Conservation (phyloP, 1,140 invertebrate species). For the Drosophila rufa region DNA sequence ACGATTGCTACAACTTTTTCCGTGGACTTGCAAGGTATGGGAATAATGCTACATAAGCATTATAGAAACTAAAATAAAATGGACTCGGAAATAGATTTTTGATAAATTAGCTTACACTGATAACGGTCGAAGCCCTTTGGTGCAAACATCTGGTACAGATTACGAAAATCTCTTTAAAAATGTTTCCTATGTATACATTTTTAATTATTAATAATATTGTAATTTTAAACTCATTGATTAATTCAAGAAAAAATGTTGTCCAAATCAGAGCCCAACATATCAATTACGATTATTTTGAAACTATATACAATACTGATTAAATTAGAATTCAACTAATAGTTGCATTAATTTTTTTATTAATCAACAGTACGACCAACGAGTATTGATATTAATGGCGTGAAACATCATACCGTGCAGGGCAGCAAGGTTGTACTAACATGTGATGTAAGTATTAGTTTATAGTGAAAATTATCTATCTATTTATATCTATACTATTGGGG, state of each 20-base stretch:
- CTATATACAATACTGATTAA: background rate
- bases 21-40: constrained; percentile 92
- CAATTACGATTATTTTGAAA: background rate
- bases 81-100: background rate
- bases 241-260: no score
- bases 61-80: background rate
- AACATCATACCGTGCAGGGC: constrained; percentile 91
- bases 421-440: constrained; percentile 92
- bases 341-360: constrained; percentile 4
- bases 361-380: constrained; percentile 90
- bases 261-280: background rate
- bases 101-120: no score
- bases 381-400: constrained; percentile 90
- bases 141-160: no score
- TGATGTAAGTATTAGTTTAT: constrained; percentile 83
- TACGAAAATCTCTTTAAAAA: no score
- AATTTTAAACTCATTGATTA: no score
- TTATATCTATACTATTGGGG: background rate
- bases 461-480: background rate
- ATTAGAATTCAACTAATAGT: background rate
- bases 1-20: constrained; percentile 86
- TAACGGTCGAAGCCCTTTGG: no score
- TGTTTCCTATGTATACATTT: no score
- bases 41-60: background rate
- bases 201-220: no score